Percentiles rank a stretch among this genome's conserved stretches.
Evolutionary conservation across 2,113 vertebrate genomes (phyloP).

Genomic region (Podiceps cristatus): DNA sequence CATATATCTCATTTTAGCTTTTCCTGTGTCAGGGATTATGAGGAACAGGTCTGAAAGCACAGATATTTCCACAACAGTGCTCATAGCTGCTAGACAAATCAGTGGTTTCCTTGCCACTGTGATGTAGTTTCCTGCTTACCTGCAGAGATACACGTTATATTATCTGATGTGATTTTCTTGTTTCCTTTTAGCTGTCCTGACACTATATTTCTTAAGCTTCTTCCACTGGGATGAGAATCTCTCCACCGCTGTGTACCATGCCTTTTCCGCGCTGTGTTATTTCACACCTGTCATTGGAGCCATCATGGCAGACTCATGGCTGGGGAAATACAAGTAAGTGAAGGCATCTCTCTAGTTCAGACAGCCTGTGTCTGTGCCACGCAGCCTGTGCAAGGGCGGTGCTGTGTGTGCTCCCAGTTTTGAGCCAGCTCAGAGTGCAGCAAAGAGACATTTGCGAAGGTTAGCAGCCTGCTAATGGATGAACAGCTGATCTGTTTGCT

Average conservation of each 20-base stretch:
- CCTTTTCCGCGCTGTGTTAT: constrained; percentile 93
- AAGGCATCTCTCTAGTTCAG: background rate
- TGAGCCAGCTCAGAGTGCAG: background rate
- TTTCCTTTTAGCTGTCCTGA: constrained; percentile 87
- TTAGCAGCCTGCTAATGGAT: background rate
- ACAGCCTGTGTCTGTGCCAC: background rate
- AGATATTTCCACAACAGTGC: background rate
- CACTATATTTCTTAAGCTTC: constrained; percentile 92
- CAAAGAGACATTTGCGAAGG: background rate
- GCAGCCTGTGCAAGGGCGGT: background rate
- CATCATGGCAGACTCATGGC: constrained; percentile 94
- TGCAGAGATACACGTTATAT: background rate
- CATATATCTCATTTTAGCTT: background rate
- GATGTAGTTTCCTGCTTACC: background rate
- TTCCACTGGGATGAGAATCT: constrained; percentile 91
- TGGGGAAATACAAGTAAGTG: constrained; percentile 95
- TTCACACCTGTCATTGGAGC: constrained; percentile 96
- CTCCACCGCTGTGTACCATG: constrained; percentile 94
- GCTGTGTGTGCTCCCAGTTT: background rate
- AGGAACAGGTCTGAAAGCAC: background rate
- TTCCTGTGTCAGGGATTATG: background rate
- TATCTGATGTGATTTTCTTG: constrained; percentile 6
- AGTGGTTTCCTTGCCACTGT: background rate
- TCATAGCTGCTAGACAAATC: background rate
- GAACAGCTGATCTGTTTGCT: background rate